Evolutionary conservation across 2,113 vertebrate genomes (phyloP), one percentile per base, ranked within the genome.

Genomic region (Cnemophilus loriae): DNA sequence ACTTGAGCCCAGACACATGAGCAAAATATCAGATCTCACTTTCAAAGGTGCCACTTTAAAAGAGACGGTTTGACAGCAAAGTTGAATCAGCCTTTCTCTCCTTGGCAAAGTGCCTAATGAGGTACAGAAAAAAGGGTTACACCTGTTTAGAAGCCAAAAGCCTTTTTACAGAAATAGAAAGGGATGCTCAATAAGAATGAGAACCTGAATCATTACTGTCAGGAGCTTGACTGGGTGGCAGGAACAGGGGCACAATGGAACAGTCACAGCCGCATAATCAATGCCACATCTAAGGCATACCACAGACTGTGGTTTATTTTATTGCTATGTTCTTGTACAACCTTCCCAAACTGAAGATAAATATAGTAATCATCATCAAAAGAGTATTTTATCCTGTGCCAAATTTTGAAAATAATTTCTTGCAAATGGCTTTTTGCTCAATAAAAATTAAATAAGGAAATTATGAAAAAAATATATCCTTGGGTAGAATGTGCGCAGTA

Each of bases 81-180:
- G 90, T 93, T 94, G 95, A 95, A 94, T 95, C 90, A 96, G 88
- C 76, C 60, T 81, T 90, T 95, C 76, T 90, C 44, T 95, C 61
- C 73, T 81, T 95, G 95, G 93, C 88, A 53, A 93, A 56, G 37
- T 4, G 52, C 95, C 90, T 95, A 96, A 96, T 90, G 92, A 95
- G 90, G 82, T 71, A 78, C 52, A 83, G 82, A 84, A 93, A 71
- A 95, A 90, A 77, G 56, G 74, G 83, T 87, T 86, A 90, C 85
- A 89, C 85, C 85, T 94, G 95, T 92, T 95, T 92, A 74, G 92
- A 92, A 96, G 83, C 69, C 92, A 89, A 94, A 96, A 94, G 52
- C 30, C 37, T 87, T 86, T 90, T 64, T 92, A 86, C 83, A 76
- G 93, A 96, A 90, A 93, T 90, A 90, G 92, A 89, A 90, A 60